Evolutionary conservation across 2,113 vertebrate genomes (phyloP), one percentile per base, ranked within the genome.

Genomic region (Plecotus auritus): DNA sequence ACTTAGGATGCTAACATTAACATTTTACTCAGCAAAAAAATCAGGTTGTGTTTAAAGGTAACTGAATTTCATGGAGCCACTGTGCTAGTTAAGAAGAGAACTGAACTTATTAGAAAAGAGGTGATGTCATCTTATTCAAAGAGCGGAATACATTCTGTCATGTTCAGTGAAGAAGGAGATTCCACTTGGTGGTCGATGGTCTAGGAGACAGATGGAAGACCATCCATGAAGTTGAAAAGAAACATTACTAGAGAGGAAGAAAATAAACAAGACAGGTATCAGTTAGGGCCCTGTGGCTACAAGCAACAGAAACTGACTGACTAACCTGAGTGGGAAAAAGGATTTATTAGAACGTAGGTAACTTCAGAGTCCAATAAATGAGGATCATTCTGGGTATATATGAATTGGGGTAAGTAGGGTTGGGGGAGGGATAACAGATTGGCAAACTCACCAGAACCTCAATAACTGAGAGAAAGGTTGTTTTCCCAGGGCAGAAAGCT

Each of bases 21-120:
- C 42, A 72, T 90, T 64, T 51, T 87, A n/a, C n/a, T 88, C n/a
- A 85, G 54, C 45, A 51, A 67, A 83, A 83, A 74, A 81, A 23
- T 59, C 35, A 85, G n/a, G 9, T 90, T 96, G 22, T 54, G 56
- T 28, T 83, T 91, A 74, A 78, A 7, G 26, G 28, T 42, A 95
- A 74, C 40, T 95, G 76, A 87, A 95, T 93, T 95, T 88, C 66
- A 40, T 70, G 18, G 45, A 91, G 40, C 17, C 35, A 11, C 37
- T 61, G 0, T 90, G 42, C 56, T 93, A 40, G 32, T 56, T 93
- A 91, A 81, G 64, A 92, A 42, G 26, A 74, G 23, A 11, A 22
- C 40, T 93, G 47, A 77, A 86, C 40, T 54, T 90, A 64, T 20
- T 66, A 64, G 37, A 73, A 91, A 54, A 85, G 42, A 67, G 9